Conservation (phyloP, 2,888 invertebrate species). For the Endotricha flammealis region DNA sequence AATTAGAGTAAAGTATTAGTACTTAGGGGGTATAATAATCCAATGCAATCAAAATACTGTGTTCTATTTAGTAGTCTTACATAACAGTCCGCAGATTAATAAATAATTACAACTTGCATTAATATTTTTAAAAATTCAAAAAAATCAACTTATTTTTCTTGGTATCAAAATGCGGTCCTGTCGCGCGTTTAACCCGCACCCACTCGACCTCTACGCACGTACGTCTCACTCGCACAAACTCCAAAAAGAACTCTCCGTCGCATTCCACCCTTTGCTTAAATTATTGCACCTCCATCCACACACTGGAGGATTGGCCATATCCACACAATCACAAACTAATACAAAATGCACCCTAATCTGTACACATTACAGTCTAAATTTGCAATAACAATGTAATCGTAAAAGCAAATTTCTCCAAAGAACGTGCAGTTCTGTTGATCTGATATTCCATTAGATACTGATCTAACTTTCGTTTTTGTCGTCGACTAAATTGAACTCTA, state of each 20-base stretch:
- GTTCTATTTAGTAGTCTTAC: too few species aligned
- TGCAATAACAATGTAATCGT: slow-evolving; percentile 23
- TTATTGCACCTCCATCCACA: slow-evolving; percentile 67
- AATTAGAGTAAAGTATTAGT: too few species aligned
- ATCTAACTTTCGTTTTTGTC: slow-evolving; percentile 42
- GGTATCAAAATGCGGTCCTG: slow-evolving; percentile 44
- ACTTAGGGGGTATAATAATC: too few species aligned
- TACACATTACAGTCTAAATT: slow-evolving; percentile 25
- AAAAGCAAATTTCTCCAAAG: slow-evolving; percentile 61
- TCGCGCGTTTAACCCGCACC: slow-evolving; percentile 67
- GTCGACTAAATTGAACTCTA: slow-evolving; percentile 28
- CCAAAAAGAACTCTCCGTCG: slow-evolving; percentile 76
- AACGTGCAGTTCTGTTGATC: slow-evolving; percentile 51
- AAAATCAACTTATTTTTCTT: background rate
- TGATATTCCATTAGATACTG: slow-evolving; percentile 54
- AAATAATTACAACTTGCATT: too few species aligned
- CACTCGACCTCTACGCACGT: slow-evolving; percentile 74
- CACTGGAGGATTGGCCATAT: slow-evolving; percentile 39
- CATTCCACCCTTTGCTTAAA: slow-evolving; percentile 77
- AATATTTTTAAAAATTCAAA: background rate
- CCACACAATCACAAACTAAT: slow-evolving; percentile 23
- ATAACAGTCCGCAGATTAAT: too few species aligned
- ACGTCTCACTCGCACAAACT: slow-evolving; percentile 78
- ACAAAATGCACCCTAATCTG: slow-evolving; percentile 33
- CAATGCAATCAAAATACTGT: too few species aligned